These are phyloP conservation scores for Hemiscyllium ocellatum DNA, from an alignment of 2,113 vertebrate species.

Conservation along the genomic window DNA sequence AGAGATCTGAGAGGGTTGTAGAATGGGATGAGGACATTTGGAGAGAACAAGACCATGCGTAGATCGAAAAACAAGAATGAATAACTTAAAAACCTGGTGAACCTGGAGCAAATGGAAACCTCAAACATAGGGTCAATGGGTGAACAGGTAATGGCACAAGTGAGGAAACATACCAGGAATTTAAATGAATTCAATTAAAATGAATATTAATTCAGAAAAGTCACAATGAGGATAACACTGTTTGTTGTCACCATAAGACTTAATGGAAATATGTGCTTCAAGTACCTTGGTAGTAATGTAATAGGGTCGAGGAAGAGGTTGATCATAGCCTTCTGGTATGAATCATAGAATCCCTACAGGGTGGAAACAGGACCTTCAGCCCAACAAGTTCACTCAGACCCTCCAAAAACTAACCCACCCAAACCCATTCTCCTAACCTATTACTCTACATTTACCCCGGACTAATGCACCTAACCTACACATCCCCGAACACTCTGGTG, in stretches of 20 bases:
- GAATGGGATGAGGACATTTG: background rate
- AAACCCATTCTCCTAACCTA: no score
- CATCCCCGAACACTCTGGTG: no score
- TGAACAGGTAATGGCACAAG: background rate
- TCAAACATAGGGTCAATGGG: background rate
- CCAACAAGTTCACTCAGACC: no score
- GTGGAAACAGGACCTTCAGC: no score
- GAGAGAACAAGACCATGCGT: background rate
- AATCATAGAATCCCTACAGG: no score
- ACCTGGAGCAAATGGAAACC: background rate
- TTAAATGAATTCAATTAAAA: background rate
- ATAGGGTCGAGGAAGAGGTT: background rate
- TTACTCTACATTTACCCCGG: no score
- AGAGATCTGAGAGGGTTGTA: background rate
- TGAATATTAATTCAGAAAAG: background rate
- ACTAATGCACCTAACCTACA: no score
- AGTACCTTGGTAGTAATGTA: background rate
- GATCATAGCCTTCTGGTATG: background rate
- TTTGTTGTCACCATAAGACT: background rate
- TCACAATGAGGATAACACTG: background rate
- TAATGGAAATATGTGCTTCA: background rate
- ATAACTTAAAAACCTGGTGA: background rate
- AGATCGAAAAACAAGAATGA: background rate
- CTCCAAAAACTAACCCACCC: no score
- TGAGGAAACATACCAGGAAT: background rate